Evolutionary conservation across 2,888 invertebrate species (phyloP).

Genomic region (Stenichneumon culpator): DNA sequence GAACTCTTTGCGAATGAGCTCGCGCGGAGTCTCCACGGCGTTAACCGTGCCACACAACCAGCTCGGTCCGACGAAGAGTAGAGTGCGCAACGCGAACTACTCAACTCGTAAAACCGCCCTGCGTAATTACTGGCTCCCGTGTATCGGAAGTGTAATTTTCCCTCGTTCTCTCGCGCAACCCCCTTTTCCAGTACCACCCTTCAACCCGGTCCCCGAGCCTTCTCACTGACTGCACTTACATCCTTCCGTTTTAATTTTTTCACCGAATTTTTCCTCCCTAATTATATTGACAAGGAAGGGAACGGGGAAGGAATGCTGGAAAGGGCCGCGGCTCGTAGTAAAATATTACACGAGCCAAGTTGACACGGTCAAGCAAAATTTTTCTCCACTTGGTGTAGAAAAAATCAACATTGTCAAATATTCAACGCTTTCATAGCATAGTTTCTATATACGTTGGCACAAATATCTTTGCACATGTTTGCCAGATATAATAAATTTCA

Average conservation of each 20-base stretch:
- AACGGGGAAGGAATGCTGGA: neutral
- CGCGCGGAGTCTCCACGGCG: constrained; percentile 25
- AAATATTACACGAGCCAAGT: neutral
- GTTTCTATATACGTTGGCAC: too few relatives aligned
- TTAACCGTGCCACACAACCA: neutral
- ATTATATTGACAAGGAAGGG: neutral
- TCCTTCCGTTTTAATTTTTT: neutral
- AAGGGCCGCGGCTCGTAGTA: too few relatives aligned
- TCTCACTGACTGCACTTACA: neutral
- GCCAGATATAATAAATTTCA: too few relatives aligned
- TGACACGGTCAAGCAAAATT: too few relatives aligned
- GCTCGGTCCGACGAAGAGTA: constrained; percentile 14
- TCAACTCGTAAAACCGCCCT: constrained; percentile 25
- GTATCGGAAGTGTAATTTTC: constrained; percentile 35
- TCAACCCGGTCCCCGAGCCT: neutral
- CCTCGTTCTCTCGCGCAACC: constrained; percentile 22
- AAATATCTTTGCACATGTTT: too few relatives aligned
- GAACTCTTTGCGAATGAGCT: constrained; percentile 34
- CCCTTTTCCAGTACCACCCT: neutral
- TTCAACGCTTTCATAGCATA: too few relatives aligned
- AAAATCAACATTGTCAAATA: too few relatives aligned
- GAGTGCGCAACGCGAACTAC: constrained; percentile 32
- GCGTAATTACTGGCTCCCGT: constrained; percentile 41
- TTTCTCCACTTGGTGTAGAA: too few relatives aligned
- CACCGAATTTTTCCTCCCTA: neutral